Conservation (phyloP, 1,140 invertebrate genomes). For the Zaprionus camerounensis region DNA sequence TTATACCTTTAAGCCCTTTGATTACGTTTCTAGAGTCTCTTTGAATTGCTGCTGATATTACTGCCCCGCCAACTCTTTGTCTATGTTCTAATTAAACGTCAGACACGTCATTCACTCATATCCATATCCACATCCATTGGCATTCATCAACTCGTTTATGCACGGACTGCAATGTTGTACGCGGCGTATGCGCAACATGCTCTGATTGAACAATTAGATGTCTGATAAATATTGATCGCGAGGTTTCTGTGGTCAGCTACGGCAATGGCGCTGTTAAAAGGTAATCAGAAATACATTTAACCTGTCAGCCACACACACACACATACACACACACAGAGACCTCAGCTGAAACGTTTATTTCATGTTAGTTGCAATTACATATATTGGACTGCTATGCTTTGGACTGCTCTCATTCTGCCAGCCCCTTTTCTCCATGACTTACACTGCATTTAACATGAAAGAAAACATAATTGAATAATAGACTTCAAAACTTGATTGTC, state of each 20-base stretch:
- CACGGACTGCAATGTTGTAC: not conserved
- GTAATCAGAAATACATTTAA: slow-evolving; percentile 40
- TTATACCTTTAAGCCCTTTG: no score
- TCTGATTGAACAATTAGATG: slow-evolving; percentile 41
- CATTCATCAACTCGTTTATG: not conserved
- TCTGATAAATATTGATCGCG: slow-evolving; percentile 43
- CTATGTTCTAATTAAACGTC: not conserved
- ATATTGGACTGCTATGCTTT: not conserved
- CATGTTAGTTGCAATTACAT: slow-evolving; percentile 30
- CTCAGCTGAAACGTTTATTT: slow-evolving; percentile 18
- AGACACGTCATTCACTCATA: not conserved
- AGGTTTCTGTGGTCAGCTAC: not conserved
- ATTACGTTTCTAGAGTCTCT: no score
- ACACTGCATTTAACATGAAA: slow-evolving; percentile 21
- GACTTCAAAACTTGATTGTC: slow-evolving; percentile 3
- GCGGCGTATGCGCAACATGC: slow-evolving; percentile 55
- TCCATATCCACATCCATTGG: not conserved
- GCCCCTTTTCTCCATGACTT: not conserved
- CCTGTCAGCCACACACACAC: not conserved
- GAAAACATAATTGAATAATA: not conserved
- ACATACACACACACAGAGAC: not conserved
- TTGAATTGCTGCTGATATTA: no score
- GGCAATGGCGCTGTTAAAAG: not conserved
- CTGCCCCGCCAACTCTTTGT: not conserved
- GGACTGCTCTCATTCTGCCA: not conserved